Evolutionary conservation across 1,140 invertebrate genomes (phyloP), one percentile per base, ranked within the genome.

Genomic region (Cheumatopsyche charites): DNA sequence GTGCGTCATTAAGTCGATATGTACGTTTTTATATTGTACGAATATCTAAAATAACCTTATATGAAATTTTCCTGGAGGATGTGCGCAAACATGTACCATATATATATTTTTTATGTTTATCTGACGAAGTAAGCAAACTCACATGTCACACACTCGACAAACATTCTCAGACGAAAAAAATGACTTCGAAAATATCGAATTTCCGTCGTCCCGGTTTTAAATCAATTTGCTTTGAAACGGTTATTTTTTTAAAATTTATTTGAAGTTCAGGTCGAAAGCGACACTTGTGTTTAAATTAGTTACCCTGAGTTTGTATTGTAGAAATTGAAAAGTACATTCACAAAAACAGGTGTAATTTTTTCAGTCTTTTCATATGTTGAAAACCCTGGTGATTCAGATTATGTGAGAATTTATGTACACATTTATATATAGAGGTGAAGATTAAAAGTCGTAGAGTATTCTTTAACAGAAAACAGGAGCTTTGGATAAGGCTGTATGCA

Each of bases 61-160:
- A 36, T 36, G 9, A 3, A 36, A 4, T 36, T 36, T 36, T 36
- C 29, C 3, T 36, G 13, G 15, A 15, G 47, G 15, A 9, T 52
- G 47, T 52, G 47, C 19, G 45, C 13, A 47, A 47, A 47, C 45
- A 19, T 36, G 3, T 9, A 36, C 29, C 9, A 36, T 36, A 36
- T 36, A 36, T 36, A 36, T 36, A 17, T 52, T 52, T 47, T 47
- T 52, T 1, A 19, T 52, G 47, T 52, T 52, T 52, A 52, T 52
- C 47, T 52, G 47, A 17, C 47, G 19, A 52, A 52, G 47, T 52
- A 52, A 52, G 47, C 47, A 52, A 52, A 52, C 47, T 52, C 47
- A 1, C 15, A 17, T 52, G 4, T 52, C 47, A 17, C 47, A 47
- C 6, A 36, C 29, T 36, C 29, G 29, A 36, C 29, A 36, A 36